These are phyloP conservation scores for Lycocerus yunnanus DNA, from an alignment of 2,888 invertebrate genomes.

Conservation along the genomic window DNA sequence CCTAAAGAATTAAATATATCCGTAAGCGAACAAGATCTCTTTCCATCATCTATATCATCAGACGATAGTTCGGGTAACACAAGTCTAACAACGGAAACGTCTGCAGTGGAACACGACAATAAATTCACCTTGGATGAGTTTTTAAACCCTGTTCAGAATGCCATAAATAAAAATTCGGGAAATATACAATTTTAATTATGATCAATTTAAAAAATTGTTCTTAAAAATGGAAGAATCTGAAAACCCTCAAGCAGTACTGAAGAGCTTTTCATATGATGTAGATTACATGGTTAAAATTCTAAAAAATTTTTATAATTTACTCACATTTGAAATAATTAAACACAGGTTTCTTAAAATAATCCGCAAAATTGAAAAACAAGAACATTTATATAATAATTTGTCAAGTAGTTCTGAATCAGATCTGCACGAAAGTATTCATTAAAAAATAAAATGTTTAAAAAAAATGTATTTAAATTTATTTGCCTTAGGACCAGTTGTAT, in stretches of 20 bases:
- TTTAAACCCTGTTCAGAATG: background rate
- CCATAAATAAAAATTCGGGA: background rate
- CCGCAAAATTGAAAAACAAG: background rate
- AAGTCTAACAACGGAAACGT: background rate
- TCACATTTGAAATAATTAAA: background rate
- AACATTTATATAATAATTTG: background rate
- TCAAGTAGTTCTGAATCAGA: background rate
- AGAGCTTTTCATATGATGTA: background rate
- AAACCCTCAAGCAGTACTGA: background rate
- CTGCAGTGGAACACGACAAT: background rate
- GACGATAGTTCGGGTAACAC: background rate
- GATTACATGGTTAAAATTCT: background rate
- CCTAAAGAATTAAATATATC: background rate
- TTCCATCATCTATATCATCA: background rate
- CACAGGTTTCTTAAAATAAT: background rate
- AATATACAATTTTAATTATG: background rate
- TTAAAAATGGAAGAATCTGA: background rate
- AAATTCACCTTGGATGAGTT: background rate
- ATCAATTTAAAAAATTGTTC: background rate
- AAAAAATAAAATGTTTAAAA: background rate
- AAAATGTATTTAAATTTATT: too few relatives aligned
- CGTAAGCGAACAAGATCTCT: background rate
- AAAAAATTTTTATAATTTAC: background rate
- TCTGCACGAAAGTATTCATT: background rate
- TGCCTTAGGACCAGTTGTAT: too few relatives aligned